Conservation (phyloP, 2,113 vertebrate species). For the Centropus unirufus region DNA sequence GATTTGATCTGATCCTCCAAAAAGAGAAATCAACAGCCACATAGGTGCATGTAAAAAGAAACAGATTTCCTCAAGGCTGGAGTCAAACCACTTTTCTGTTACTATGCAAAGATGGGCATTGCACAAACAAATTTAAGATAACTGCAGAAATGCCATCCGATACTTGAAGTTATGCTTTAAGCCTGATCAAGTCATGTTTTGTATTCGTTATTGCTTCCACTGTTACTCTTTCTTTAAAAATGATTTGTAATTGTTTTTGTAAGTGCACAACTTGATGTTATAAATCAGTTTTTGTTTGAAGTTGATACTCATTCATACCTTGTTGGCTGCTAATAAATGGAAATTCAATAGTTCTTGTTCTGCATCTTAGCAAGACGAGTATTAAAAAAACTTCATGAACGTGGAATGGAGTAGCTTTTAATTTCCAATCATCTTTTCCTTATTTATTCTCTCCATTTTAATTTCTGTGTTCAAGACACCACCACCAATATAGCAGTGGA, state of each 20-base stretch:
- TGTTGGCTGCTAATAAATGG: constrained; percentile 75
- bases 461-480: not conserved
- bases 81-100: constrained; percentile 84
- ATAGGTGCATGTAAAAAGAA: constrained; percentile 89
- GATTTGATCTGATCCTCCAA: constrained; percentile 82
- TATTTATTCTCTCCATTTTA: constrained; percentile 43
- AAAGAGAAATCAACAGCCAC: constrained; percentile 78
- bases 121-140: constrained; percentile 86
- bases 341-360: constrained; percentile 74
- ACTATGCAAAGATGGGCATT: constrained; percentile 97
- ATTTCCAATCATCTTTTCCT: constrained; percentile 35
- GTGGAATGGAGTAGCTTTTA: constrained; percentile 64
- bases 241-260: constrained; percentile 78
- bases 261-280: constrained; percentile 69
- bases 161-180: constrained; percentile 81
- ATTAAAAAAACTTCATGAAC: constrained; percentile 79
- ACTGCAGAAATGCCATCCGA: constrained; percentile 67
- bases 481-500: not conserved
- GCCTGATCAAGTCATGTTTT: constrained; percentile 65
- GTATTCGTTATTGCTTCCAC: constrained; percentile 68
- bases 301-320: constrained; percentile 73
- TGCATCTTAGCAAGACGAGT: constrained; percentile 74
- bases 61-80: constrained; percentile 63
- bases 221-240: constrained; percentile 72
- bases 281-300: constrained; percentile 69